phyloP scores from a whole-genome alignment of 1,140 invertebrate species.

The Leptopilina boulardi region DNA sequence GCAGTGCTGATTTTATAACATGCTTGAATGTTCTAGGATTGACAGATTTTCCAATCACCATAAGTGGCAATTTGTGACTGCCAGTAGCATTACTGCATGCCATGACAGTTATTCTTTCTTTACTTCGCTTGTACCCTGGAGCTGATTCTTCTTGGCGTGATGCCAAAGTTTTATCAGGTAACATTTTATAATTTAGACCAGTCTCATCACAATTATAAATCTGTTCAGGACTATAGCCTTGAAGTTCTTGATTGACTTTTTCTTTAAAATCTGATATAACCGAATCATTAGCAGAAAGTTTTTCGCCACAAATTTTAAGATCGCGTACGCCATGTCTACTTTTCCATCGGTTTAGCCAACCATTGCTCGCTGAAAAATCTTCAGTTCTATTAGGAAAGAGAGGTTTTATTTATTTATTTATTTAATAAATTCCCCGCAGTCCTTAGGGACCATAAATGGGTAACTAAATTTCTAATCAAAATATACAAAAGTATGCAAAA shows the following conservation, averaged over 20 bases:
- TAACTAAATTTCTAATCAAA: no score
- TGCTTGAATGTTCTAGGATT: constrained; percentile 52
- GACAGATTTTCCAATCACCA: constrained; percentile 59
- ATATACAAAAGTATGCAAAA: no score
- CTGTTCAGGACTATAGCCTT: constrained; percentile 48
- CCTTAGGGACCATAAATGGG: no score
- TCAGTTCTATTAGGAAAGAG: not conserved
- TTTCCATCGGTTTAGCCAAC: not conserved
- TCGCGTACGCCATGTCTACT: not conserved
- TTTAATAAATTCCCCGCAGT: no score
- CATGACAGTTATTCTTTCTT: constrained; percentile 56
- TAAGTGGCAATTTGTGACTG: constrained; percentile 63
- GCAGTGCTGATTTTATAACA: constrained; percentile 19
- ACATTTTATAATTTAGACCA: constrained; percentile 58
- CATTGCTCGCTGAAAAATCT: not conserved
- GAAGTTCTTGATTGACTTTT: constrained; percentile 11
- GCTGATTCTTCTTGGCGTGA: constrained; percentile 46
- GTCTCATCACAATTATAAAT: constrained; percentile 65
- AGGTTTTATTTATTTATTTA: no score
- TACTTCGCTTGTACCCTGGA: constrained; percentile 43
- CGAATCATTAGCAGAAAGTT: not conserved
- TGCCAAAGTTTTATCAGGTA: constrained; percentile 55
- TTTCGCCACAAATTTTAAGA: not conserved
- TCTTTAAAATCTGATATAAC: not conserved
- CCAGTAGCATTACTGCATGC: constrained; percentile 67